phyloP scores from a whole-genome alignment of 2,113 vertebrate species.

The Poeciliopsis turrubarensis region DNA sequence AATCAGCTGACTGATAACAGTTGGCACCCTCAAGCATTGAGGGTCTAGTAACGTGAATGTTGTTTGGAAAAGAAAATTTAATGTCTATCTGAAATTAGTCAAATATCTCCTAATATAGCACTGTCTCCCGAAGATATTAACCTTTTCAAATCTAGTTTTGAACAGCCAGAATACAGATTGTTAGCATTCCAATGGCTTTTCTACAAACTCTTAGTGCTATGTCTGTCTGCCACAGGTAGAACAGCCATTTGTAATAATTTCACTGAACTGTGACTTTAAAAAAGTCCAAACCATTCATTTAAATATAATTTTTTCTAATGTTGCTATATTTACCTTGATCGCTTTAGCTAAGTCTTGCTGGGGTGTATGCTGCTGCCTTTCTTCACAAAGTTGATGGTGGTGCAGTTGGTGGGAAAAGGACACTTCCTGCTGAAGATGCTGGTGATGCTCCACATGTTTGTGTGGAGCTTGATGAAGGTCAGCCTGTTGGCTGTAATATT shows the following conservation, averaged over 20 bases:
- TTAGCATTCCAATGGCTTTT: background rate
- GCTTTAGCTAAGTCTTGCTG: constrained; percentile 72
- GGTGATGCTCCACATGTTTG: constrained; percentile 65
- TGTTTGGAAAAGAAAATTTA: too few species aligned
- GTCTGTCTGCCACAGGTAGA: background rate
- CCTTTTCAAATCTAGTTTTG: background rate
- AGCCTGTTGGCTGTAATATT: constrained; percentile 50
- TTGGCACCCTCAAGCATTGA: too few species aligned
- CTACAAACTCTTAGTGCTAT: too few species aligned
- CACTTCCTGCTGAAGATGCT: constrained; percentile 59
- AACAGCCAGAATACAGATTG: background rate
- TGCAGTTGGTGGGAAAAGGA: constrained; percentile 54
- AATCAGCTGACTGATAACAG: too few species aligned
- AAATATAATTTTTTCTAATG: too few species aligned
- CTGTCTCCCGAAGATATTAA: background rate
- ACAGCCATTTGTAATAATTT: background rate
- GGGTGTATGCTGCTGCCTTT: constrained; percentile 50
- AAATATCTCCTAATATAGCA: too few species aligned
- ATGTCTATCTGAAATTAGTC: too few species aligned
- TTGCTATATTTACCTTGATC: constrained; percentile 69
- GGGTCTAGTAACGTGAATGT: too few species aligned
- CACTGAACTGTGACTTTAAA: background rate
- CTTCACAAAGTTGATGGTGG: constrained; percentile 59
- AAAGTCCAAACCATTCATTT: too few species aligned
- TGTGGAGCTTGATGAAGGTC: constrained; percentile 59